phyloP scores from a whole-genome alignment of 2,888 invertebrate genomes.

The Kuschelorhynchus macadamiae region DNA sequence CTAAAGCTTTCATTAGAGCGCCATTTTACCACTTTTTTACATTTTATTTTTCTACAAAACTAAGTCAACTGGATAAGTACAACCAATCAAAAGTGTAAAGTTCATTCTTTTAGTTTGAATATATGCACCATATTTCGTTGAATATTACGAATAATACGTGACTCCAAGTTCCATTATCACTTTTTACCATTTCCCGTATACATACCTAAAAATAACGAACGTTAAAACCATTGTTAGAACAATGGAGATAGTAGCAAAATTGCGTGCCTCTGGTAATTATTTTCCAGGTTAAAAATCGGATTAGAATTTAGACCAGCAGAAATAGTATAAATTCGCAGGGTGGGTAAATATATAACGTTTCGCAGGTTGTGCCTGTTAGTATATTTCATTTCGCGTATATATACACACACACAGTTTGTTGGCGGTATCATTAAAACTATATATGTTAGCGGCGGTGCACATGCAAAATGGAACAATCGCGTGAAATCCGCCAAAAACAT shows the following conservation, averaged over 20 bases:
- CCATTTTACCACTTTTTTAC: too few species aligned
- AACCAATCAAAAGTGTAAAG: too few species aligned
- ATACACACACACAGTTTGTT: constrained; percentile 37
- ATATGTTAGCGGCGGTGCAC: constrained; percentile 44
- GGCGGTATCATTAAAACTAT: constrained; percentile 48
- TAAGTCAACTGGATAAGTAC: too few species aligned
- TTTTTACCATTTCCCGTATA: too few species aligned
- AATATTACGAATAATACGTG: too few species aligned
- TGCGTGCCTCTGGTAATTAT: constrained; percentile 66
- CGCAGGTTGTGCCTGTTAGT: constrained; percentile 38
- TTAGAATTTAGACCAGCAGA: constrained; percentile 49
- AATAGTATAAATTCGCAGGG: constrained; percentile 38
- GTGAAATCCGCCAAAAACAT: constrained; percentile 53
- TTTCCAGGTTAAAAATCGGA: constrained; percentile 62
- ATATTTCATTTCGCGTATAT: constrained; percentile 41
- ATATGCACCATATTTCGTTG: too few species aligned
- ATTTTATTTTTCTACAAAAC: too few species aligned
- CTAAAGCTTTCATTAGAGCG: too few species aligned
- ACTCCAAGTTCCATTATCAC: too few species aligned
- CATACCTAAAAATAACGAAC: constrained; percentile 1
- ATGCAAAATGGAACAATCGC: constrained; percentile 57
- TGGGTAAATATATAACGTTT: constrained; percentile 42
- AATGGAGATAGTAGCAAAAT: constrained; percentile 61
- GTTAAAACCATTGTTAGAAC: constrained; percentile 18
- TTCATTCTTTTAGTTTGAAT: too few species aligned